phyloP scores from a whole-genome alignment of 2,797 vertebrate genomes.

The Margarornis squamiger region DNA sequence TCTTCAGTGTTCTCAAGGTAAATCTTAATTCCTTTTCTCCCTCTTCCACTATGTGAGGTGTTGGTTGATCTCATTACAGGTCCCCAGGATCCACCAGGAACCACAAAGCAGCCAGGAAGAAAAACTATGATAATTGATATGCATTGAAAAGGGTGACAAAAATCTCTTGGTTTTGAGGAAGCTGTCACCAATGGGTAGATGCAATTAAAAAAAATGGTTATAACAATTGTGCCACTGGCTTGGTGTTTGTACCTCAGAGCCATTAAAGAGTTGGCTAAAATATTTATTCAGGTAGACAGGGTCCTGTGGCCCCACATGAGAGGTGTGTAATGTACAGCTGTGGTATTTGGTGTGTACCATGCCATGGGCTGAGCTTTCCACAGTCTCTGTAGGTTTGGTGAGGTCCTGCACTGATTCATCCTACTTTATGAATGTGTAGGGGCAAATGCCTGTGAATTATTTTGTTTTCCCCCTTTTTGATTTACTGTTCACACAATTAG shows the following conservation, averaged over 20 bases:
- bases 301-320: fast-evolving
- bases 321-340: not conserved
- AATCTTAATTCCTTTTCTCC: not conserved
- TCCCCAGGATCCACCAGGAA: not conserved
- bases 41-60: fast-evolving
- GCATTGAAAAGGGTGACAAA: not conserved
- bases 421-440: not conserved
- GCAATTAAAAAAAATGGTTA: not conserved
- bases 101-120: not conserved
- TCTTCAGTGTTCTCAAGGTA: not conserved
- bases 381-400: fast-evolving
- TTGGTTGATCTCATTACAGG: not conserved
- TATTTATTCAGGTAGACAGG: not conserved
- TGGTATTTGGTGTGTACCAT: fast-evolving
- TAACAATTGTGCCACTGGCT: not conserved
- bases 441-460: not conserved
- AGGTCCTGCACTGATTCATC: not conserved
- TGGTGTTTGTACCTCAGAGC: fast-evolving
- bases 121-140: not conserved
- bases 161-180: not conserved
- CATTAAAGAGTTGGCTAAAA: not conserved
- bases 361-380: not conserved
- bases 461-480: not conserved
- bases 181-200: not conserved
- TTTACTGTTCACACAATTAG: not conserved